These are phyloP conservation scores for Crotalus helleri DNA, from an alignment of 2,113 vertebrate genomes.

Conservation along the genomic window DNA sequence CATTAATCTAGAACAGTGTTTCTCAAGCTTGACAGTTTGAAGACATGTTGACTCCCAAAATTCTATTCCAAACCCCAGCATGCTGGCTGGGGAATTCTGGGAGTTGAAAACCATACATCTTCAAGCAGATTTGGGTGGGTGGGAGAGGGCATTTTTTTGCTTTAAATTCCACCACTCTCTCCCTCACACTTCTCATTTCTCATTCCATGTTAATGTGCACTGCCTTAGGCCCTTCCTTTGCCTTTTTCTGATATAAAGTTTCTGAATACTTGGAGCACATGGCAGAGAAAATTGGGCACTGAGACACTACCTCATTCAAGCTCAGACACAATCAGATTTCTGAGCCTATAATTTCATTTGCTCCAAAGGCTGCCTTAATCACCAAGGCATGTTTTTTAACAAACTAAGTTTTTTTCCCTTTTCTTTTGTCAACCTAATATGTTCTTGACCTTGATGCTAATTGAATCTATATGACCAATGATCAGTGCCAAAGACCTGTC, in stretches of 20 bases:
- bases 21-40: background rate
- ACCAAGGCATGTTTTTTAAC: conserved; percentile 64
- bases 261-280: conserved; percentile 64
- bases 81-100: background rate
- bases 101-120: background rate
- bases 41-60: background rate
- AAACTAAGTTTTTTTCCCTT: conserved; percentile 39
- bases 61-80: background rate
- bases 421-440: conserved; percentile 37
- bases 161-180: conserved; percentile 61
- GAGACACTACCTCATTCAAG: conserved; percentile 74
- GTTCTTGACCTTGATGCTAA: conserved; percentile 65
- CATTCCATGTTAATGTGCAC: conserved; percentile 41
- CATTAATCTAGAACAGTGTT: background rate
- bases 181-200: conserved; percentile 65
- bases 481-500: background rate
- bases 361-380: conserved; percentile 61
- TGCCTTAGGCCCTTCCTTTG: conserved; percentile 61
- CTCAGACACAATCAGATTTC: conserved; percentile 70
- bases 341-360: conserved; percentile 75
- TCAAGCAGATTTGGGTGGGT: background rate
- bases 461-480: conserved; percentile 51
- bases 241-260: conserved; percentile 64
- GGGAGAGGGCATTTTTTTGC: too few relatives aligned
- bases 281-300: conserved; percentile 67